Base-by-base conservation (phyloP, 1,140 invertebrate species). In the Brachionus calyciflorus region DNA sequence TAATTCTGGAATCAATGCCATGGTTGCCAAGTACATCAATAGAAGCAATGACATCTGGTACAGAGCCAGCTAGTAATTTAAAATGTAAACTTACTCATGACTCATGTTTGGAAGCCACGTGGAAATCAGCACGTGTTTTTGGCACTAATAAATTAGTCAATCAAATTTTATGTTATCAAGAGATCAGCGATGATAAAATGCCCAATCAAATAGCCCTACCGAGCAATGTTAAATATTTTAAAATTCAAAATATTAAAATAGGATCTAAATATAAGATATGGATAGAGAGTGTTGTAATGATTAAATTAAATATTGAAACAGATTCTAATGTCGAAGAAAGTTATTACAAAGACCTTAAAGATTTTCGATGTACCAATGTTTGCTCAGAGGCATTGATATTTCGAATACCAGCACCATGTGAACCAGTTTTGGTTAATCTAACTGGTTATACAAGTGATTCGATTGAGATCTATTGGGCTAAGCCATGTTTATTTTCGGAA, bases 251-350 rank as follows among this genome's bases (percentile, higher is more conserved):
- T 30, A 40, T 78, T n/a, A 57, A 37, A 70, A 46, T 68, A 17
- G 77, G 55, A 17, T 63, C 48, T 7, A 77, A 69, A 40, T 85
- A 85, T 73, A 81, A 80, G 69, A 78, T 85, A 26, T 80, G 82
- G 24, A 81, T 85, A 4, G 84, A 85, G 76, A 82, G 84, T 21
- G 82, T 85, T 9, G 84, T 85, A 12, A 84, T 84, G 78, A 78
- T 85, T 7, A 85, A 84, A 78, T 84, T 84, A n/a, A 81, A 81
- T 2, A 70, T 85, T n/a, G 80, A 84, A 10, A 70, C 79, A 10
- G 79, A 81, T 77, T 79, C 80, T 24, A 78, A 80, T 7, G 78
- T 21, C 7, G 40, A 21, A 4, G 40, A 65, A 44, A 44, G 44
- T 28, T 28, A 73, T 49, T 73, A 80, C 55, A 77, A 80, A 55